Conservation (phyloP, 2,888 invertebrate species). For the Helobdella robusta region DNA sequence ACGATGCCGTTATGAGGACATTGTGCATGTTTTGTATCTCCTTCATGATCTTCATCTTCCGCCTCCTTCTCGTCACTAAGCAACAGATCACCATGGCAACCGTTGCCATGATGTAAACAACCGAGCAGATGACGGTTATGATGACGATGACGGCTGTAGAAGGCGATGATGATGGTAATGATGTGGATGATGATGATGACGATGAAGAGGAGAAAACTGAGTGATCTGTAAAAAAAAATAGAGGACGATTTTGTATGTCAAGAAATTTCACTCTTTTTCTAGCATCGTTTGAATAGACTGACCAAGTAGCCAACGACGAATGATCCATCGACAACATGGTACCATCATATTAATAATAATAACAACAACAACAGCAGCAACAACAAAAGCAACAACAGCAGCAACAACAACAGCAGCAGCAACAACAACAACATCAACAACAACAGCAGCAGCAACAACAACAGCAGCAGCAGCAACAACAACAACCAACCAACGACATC, state of each 20-base stretch:
- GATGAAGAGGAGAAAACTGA: slow-evolving; percentile 10
- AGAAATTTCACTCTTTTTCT: no score
- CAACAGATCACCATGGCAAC: slow-evolving; percentile 8
- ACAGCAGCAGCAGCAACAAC: no score
- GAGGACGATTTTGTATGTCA: no score
- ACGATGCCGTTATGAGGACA: slow-evolving; percentile 4
- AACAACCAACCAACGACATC: slow-evolving; percentile 5
- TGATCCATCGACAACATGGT: no score
- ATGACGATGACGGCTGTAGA: no score
- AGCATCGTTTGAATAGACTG: no score
- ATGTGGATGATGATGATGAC: background rate
- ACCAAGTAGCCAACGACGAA: no score
- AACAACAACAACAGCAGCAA: slow-evolving; percentile 1
- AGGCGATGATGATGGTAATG: background rate
- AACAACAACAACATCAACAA: background rate
- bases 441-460: no score
- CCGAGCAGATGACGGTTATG: background rate
- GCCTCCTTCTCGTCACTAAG: slow-evolving; percentile 6
- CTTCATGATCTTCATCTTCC: slow-evolving; percentile 15
- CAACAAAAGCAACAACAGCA: background rate
- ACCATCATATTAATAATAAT: background rate
- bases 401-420: background rate
- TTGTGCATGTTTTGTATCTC: slow-evolving; percentile 7
- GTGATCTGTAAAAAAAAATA: no score
- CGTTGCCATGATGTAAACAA: background rate